Evolutionary conservation across 2,797 vertebrate species (phyloP), one percentile per base, ranked within the genome.

Genomic region (Semotilus atromaculatus): DNA sequence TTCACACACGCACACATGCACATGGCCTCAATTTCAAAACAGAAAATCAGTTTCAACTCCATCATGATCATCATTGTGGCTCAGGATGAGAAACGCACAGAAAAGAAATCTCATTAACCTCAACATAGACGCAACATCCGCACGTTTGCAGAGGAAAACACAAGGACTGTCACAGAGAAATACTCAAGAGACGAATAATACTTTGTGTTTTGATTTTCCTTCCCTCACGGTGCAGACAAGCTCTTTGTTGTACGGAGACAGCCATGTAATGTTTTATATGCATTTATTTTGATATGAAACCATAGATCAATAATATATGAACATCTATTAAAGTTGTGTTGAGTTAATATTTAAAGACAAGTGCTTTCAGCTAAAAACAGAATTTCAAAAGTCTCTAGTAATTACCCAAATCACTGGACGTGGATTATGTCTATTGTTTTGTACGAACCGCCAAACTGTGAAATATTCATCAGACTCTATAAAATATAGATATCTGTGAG

Each of bases 41-140:
- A 66, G 40, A 76, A 70, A 87, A 79, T 84, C 29, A 73, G 40
- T 64, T 62, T 74, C 68, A 74, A 40, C 76, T 78, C 77, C 64
- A 82, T 71, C 76, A 66, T 82, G 16, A 81, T 82, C 75, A 66
- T 82, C 76, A 58, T 40, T 34, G 16, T 38, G 26, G 75, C 43
- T 72, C 85, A 70, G n/a, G 71, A 71, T 48, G 70, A 71, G 60
- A 70, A 85, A 81, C 34, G 21, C 64, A 81, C 26, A 64, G 73
- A 81, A 81, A 40, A 43, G 53, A 85, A 83, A 85, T 66, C 86
- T 83, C 81, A 89, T 88, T 85, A 89, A 85, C 75, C 85, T 81
- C 51, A 60, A 73, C 51, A 62, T 62, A 67, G 10, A 71, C 85
- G 38, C 60, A 40, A 75, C 81, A 86, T 85, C 80, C 66, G 3